phyloP scores from a whole-genome alignment of 2,113 vertebrate species.

The Paradoxurus hermaphroditus region DNA sequence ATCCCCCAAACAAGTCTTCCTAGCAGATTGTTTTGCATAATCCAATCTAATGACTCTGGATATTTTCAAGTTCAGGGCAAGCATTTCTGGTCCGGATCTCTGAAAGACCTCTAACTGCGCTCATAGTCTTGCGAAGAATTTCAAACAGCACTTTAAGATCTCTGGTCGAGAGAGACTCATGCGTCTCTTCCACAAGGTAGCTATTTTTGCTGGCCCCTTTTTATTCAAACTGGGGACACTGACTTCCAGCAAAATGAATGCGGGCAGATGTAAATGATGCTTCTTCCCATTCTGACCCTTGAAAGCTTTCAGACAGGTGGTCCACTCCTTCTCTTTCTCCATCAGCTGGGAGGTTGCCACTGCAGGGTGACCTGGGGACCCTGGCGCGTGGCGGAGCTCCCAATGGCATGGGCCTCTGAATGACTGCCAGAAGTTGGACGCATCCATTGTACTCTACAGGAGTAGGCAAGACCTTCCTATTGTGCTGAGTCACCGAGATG shows the following conservation, averaged over 20 bases:
- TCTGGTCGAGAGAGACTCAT: neutral
- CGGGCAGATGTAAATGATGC: neutral
- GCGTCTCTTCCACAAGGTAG: neutral
- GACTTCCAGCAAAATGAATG: neutral
- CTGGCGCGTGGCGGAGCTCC: neutral
- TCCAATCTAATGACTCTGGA: neutral
- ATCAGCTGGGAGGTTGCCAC: neutral
- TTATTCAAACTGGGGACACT: neutral
- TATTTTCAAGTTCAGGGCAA: neutral
- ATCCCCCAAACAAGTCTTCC: neutral
- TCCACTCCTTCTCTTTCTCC: neutral
- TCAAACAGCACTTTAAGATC: neutral
- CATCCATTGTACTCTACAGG: neutral
- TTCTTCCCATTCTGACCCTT: neutral
- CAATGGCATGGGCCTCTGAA: neutral
- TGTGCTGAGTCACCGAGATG: neutral
- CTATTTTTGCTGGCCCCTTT: neutral
- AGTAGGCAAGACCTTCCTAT: neutral
- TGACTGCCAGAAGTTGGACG: accelerated
- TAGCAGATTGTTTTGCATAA: neutral
- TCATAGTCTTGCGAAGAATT: neutral
- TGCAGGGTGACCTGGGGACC: neutral
- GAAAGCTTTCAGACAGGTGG: neutral
- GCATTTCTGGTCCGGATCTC: neutral
- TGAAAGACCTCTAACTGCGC: neutral